A percentile compares a stretch with the other conserved stretches of the same genome.
phyloP scores from a whole-genome alignment of 2,113 vertebrate species.

The Ictalurus punctatus region DNA sequence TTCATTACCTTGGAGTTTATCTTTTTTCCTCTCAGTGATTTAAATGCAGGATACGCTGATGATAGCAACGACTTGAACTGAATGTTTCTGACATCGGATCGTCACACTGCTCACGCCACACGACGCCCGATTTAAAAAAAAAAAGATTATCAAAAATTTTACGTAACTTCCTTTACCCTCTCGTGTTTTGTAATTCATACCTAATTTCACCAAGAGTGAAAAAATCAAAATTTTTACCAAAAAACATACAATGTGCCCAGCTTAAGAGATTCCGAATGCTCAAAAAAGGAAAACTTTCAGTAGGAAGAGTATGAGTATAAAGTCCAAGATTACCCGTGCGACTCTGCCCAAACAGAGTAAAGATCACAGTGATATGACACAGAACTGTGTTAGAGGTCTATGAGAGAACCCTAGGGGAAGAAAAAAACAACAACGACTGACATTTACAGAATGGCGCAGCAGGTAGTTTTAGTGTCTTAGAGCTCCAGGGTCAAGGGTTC shows the following conservation, averaged over 20 bases:
- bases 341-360: constrained; percentile 5
- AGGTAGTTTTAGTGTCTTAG: not conserved
- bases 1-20: not conserved
- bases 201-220: no score
- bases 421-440: not conserved
- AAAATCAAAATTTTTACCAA: not conserved
- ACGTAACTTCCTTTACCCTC: no score
- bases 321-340: not conserved
- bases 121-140: not conserved
- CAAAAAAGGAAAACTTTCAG: not conserved
- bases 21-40: not conserved
- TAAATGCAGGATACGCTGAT: not conserved
- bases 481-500: not conserved
- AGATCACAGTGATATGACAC: constrained; percentile 21
- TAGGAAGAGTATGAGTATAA: not conserved
- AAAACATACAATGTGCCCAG: not conserved
- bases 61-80: not conserved
- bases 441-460: not conserved
- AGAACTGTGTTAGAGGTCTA: constrained; percentile 5
- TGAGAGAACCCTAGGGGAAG: not conserved
- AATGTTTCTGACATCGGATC: not conserved
- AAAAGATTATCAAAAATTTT: no score
- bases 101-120: not conserved
- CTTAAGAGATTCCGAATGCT: not conserved
- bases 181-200: no score